Base-by-base conservation (phyloP, 1,140 invertebrate genomes). In the Penaeus chinensis region DNA sequence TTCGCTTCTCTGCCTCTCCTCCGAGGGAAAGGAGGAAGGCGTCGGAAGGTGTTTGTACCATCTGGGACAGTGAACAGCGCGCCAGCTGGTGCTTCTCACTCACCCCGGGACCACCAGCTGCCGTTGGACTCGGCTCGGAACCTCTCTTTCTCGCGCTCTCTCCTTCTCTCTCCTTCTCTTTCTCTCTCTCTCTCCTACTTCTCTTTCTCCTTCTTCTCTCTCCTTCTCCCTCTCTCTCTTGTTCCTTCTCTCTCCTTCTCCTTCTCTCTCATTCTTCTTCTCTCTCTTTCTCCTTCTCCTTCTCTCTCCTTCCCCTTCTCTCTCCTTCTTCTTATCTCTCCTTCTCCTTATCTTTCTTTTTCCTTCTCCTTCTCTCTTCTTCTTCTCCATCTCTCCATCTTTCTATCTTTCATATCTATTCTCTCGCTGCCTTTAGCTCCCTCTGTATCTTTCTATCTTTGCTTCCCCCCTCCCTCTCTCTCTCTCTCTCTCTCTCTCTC, bases 351-450 rank as follows among this genome's bases (percentile, higher is more conserved):
- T 78, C 32, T 78, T 37, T 78, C 76, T 78, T 37, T 78, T 37
- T 78, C 76, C 54, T 37, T 78, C 32, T 78, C 76, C 54, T 37
- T 78, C 76, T 78, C 76, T 78, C 76, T 78, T 37, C 37, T 27
- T 27, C 37, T 13, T 47, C 76, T 27, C 27, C 54, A 8, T 54
- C 47, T 42, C 37, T 20, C 37, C 18, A 3, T 42, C 37, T 20
- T 19, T 32, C 19, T 42, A 11, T 20, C 37, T 77, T 7, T 77
- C 32, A 13, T 19, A 8, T 77, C 19, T 24, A 8, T 37, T n/a
- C 71, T 76, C 69, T n/a, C 16, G 4, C 69, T 27, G 65, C 20
- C 32, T 24, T 37, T 76, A 16, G 16, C 24, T 83, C 61, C 63
- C 54, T 66, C 82, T 66, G 3, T 69, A 3, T 42, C 37, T 20